phyloP scores from a whole-genome alignment of 2,888 invertebrate genomes.

The Notodonta dromedarius region DNA sequence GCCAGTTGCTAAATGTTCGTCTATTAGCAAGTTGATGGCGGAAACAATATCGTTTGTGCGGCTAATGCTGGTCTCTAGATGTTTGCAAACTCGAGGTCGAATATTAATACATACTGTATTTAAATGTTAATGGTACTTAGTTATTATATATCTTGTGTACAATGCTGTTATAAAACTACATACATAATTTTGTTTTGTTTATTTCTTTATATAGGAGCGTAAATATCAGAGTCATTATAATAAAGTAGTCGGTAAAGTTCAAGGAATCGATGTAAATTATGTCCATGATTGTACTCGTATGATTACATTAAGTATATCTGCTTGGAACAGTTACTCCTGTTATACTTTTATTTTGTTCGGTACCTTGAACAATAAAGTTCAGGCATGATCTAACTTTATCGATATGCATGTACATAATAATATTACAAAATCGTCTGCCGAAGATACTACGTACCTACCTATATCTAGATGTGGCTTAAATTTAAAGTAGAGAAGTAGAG shows the following conservation, averaged over 20 bases:
- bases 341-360: not conserved
- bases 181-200: not conserved
- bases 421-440: not conserved
- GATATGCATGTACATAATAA: not conserved
- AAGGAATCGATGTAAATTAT: slow-evolving; percentile 6
- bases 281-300: not conserved
- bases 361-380: slow-evolving; percentile 2
- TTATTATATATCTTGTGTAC: slow-evolving; percentile 16
- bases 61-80: slow-evolving; percentile 11
- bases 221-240: slow-evolving; percentile 6
- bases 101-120: slow-evolving; percentile 28
- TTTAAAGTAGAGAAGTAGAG: no score
- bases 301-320: not conserved
- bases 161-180: not conserved
- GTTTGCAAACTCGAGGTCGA: slow-evolving; percentile 25
- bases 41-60: slow-evolving; percentile 12
- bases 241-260: slow-evolving; percentile 9
- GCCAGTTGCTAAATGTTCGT: not conserved
- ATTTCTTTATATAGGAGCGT: not conserved
- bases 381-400: not conserved
- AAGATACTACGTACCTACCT: not conserved
- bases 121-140: slow-evolving; percentile 29
- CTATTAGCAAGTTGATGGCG: slow-evolving; percentile 7
- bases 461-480: not conserved
- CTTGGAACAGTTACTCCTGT: not conserved